Evolutionary conservation across 1,140 invertebrate species (phyloP).

Genomic region (Anastrepha ludens): DNA sequence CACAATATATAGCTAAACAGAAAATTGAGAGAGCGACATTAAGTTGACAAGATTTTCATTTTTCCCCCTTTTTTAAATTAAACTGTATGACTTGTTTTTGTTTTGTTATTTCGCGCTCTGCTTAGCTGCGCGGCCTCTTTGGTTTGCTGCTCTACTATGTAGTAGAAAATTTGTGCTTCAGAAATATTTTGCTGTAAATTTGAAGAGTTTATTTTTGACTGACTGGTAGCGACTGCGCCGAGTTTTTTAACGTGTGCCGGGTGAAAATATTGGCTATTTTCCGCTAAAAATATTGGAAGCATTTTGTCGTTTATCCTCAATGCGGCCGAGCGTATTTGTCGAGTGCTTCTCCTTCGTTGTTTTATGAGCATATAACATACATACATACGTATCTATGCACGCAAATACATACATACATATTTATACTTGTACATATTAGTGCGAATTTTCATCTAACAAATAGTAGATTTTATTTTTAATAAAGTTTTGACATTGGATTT

Average conservation of each 20-base stretch:
- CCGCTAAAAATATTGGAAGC: constrained; percentile 39
- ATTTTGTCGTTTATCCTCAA: constrained; percentile 20
- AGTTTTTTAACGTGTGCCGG: constrained; percentile 45
- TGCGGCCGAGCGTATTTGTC: constrained; percentile 15
- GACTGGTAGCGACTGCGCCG: constrained; percentile 12
- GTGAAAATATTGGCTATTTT: constrained; percentile 44
- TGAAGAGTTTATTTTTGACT: constrained; percentile 50
- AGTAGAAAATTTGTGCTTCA: constrained; percentile 7
- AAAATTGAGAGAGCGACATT: constrained; percentile 4
- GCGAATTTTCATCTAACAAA: constrained; percentile 29
- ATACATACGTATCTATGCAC: neutral
- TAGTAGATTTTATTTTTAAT: constrained; percentile 32
- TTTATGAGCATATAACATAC: neutral
- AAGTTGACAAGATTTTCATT: constrained; percentile 1
- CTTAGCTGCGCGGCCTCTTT: neutral
- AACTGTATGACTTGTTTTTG: neutral
- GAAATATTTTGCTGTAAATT: constrained; percentile 26
- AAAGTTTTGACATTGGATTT: constrained; percentile 71
- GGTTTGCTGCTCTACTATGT: neutral
- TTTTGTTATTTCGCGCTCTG: neutral
- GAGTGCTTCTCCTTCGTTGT: neutral
- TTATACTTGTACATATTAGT: neutral
- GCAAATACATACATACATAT: neutral
- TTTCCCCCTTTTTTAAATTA: neutral
- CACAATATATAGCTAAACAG: no score